phyloP scores from a whole-genome alignment of 1,140 invertebrate genomes.

The Bombus confusus region DNA sequence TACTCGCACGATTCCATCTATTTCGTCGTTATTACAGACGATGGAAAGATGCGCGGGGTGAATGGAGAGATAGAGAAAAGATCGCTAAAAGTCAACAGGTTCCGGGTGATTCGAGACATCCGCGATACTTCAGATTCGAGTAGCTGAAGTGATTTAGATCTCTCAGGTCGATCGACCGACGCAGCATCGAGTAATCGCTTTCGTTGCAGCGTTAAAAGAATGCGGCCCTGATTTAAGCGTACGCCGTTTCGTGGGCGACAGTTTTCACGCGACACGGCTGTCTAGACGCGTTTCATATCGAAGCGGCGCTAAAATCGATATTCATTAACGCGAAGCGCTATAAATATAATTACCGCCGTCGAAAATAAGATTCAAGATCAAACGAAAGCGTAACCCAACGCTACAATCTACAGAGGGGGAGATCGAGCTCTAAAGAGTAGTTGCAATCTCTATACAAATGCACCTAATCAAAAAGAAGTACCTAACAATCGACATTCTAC shows the following conservation, averaged over 20 bases:
- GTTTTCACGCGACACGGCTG: slow-evolving; percentile 6
- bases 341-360: slow-evolving; percentile 38
- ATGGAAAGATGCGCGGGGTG: slow-evolving; percentile 20
- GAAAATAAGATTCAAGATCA: slow-evolving; percentile 31
- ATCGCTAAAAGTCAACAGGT: neutral
- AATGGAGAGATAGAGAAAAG: slow-evolving; percentile 4
- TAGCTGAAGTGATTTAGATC: neutral
- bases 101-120: neutral
- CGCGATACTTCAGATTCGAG: neutral
- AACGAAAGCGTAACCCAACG: slow-evolving; percentile 46
- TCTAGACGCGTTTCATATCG: slow-evolving; percentile 16
- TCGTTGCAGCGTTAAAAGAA: neutral
- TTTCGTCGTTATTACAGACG: neutral
- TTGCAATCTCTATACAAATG: slow-evolving; percentile 25
- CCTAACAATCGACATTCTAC: slow-evolving; percentile 19
- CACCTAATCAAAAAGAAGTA: slow-evolving; percentile 26
- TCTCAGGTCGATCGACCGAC: neutral
- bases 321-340: slow-evolving; percentile 39
- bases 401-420: neutral
- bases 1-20: slow-evolving; percentile 29
- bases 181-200: slow-evolving; percentile 37
- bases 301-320: slow-evolving; percentile 33
- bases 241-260: neutral
- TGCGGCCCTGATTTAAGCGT: no score
- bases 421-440: slow-evolving; percentile 15